Evolutionary conservation across 1,140 invertebrate genomes (phyloP).

Genomic region (Trichonephila inaurata): DNA sequence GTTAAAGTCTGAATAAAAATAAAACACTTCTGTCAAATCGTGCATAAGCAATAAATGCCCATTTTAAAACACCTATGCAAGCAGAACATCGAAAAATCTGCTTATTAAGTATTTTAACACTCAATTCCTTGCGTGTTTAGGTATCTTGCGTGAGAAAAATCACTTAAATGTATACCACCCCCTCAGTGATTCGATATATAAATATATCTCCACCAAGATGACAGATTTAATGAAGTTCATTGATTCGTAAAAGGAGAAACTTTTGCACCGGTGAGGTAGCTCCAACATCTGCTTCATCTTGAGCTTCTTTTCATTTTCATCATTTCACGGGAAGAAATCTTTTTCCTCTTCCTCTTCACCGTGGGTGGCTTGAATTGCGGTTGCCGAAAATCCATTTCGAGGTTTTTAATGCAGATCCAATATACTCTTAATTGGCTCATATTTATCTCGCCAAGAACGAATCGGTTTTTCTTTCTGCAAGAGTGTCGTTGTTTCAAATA

Average conservation of each 20-base stretch:
- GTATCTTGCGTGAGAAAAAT: not conserved
- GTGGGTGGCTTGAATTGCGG: not conserved
- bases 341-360: not conserved
- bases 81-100: too few species aligned
- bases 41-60: too few species aligned
- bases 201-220: not conserved
- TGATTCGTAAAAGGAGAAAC: not conserved
- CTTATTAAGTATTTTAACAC: too few species aligned
- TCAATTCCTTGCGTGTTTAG: not conserved
- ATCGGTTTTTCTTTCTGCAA: not conserved
- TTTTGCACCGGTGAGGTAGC: not conserved
- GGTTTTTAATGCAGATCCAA: slow-evolving; percentile 45
- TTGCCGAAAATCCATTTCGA: slow-evolving; percentile 1
- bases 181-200: not conserved
- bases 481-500: not conserved
- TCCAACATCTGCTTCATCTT: not conserved
- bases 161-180: not conserved
- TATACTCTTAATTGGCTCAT: slow-evolving; percentile 20
- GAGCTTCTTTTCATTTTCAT: slow-evolving; percentile 28
- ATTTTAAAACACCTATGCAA: too few species aligned
- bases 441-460: slow-evolving; percentile 7
- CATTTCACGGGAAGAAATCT: not conserved
- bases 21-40: too few species aligned
- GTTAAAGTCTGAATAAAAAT: too few species aligned
- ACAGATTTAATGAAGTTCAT: slow-evolving; percentile 19